Percentiles rank a stretch among this genome's conserved stretches.
These are phyloP conservation scores for Chaetorhynchus papuensis DNA, from an alignment of 2,113 vertebrate species.

Conservation along the genomic window DNA sequence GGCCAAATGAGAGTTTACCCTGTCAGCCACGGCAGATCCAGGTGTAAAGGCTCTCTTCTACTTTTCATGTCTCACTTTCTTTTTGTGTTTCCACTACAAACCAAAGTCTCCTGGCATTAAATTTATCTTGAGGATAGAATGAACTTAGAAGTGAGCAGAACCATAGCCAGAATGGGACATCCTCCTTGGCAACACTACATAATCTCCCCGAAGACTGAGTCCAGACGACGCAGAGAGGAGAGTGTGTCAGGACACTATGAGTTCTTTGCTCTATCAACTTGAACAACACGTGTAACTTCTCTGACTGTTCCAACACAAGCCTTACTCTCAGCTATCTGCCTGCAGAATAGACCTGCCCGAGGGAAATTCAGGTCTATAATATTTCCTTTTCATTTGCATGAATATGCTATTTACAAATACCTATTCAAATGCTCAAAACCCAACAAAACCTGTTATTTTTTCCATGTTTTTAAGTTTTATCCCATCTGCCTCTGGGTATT, in stretches of 20 bases:
- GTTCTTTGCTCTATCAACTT: not conserved
- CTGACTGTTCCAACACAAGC: not conserved
- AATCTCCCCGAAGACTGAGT: not conserved
- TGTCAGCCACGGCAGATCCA: not conserved
- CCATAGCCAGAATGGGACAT: not conserved
- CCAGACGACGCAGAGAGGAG: not conserved
- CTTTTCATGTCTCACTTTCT: not conserved
- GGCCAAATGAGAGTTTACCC: not conserved
- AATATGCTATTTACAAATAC: not conserved
- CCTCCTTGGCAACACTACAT: not conserved
- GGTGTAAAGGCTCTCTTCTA: not conserved
- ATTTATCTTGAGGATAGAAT: not conserved
- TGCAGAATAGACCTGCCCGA: not conserved
- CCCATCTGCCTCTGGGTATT: not conserved
- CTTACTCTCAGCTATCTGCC: not conserved
- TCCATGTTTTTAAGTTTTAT: not conserved
- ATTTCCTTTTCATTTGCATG: not conserved
- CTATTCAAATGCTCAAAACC: not conserved
- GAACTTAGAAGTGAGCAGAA: not conserved
- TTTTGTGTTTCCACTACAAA: not conserved
- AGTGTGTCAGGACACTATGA: not conserved
- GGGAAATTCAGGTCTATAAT: not conserved
- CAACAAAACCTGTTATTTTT: not conserved
- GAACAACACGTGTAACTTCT: not conserved
- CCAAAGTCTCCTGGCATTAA: not conserved